Conservation (phyloP, 2,113 vertebrate genomes). For the Xenopus laevis region DNA sequence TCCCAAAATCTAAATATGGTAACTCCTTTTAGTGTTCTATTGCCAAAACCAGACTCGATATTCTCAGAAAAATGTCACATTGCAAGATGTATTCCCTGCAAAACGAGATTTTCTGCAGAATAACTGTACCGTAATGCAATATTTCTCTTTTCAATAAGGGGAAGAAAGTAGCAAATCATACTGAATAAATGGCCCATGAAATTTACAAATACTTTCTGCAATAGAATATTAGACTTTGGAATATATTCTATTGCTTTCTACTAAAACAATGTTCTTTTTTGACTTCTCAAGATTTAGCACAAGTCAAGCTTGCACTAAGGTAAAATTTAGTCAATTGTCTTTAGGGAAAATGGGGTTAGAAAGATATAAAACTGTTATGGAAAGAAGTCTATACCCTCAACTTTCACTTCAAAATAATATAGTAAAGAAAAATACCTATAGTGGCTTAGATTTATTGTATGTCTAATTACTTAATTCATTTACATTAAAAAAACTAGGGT, state of each 20-base stretch:
- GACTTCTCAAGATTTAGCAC: background rate
- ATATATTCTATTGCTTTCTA: background rate
- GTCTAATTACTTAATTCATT: too few species aligned
- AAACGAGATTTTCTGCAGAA: background rate
- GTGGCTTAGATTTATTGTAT: too few species aligned
- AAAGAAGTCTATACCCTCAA: too few species aligned
- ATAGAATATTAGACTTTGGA: background rate
- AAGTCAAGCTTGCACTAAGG: background rate
- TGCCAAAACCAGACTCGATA: too few species aligned
- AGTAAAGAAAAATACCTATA: too few species aligned
- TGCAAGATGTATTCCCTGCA: background rate
- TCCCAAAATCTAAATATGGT: too few species aligned
- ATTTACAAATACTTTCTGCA: background rate
- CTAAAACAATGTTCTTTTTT: background rate
- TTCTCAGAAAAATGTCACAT: too few species aligned
- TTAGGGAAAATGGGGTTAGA: background rate
- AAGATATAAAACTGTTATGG: background rate
- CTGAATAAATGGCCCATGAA: background rate
- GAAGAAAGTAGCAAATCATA: background rate
- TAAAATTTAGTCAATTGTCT: background rate
- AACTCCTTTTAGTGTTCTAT: too few species aligned
- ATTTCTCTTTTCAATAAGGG: background rate
- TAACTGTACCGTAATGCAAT: too few species aligned
- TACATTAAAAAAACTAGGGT: too few species aligned
- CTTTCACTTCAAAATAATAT: too few species aligned